These are phyloP conservation scores for Coptodon rendalli DNA, from an alignment of 2,113 vertebrate species.

Conservation along the genomic window DNA sequence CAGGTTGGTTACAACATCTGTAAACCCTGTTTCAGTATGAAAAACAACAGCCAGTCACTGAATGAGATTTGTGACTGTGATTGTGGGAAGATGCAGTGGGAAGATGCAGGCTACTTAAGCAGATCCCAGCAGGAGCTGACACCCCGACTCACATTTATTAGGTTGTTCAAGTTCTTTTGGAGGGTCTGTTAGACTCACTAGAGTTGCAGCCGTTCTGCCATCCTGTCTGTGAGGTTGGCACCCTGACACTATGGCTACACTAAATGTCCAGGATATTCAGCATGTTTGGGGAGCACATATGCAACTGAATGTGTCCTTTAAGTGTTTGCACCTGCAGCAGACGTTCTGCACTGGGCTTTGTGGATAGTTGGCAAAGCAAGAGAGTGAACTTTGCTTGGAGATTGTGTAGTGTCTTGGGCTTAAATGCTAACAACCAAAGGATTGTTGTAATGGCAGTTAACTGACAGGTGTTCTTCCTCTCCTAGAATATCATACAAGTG, in stretches of 20 bases:
- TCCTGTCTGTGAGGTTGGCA: background rate
- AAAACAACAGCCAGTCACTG: background rate
- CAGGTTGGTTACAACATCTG: background rate
- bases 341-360: background rate
- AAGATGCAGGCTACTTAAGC: background rate
- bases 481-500: background rate
- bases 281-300: background rate
- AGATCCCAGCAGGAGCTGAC: background rate
- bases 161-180: background rate
- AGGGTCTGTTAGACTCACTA: background rate
- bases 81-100: background rate
- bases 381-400: background rate
- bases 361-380: background rate
- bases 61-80: background rate
- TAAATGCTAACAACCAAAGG: background rate
- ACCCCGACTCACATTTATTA: background rate
- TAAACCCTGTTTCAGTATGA: background rate
- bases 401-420: background rate
- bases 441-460: background rate
- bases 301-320: background rate
- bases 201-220: background rate
- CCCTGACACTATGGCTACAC: background rate
- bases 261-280: background rate
- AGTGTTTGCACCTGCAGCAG: background rate
- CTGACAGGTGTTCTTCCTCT: accelerated